These are phyloP conservation scores for Pristionchus pacificus DNA, from an alignment of 1,140 invertebrate genomes.

Conservation along the genomic window DNA sequence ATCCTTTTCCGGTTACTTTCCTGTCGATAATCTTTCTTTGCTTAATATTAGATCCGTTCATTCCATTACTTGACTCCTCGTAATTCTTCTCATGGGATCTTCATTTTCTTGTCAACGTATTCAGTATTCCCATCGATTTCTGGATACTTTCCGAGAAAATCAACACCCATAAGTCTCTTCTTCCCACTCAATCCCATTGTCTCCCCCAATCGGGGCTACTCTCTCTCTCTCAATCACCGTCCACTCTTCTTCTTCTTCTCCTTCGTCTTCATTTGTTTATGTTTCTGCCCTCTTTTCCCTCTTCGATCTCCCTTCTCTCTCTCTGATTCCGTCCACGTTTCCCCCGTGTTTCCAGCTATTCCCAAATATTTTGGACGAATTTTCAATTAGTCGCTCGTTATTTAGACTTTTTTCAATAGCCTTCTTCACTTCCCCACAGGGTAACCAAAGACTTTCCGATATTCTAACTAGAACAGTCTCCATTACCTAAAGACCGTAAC, in stretches of 20 bases:
- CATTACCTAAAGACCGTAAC: conserved; percentile 20
- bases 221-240: neutral
- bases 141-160: too few relatives aligned
- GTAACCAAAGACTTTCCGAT: conserved; percentile 15
- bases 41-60: too few relatives aligned
- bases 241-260: neutral
- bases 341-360: too few relatives aligned
- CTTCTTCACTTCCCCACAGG: conserved; percentile 9
- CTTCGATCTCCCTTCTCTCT: conserved; percentile 1
- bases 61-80: too few relatives aligned
- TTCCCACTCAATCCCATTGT: neutral
- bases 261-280: neutral
- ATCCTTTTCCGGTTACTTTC: too few relatives aligned
- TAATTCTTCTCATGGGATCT: too few relatives aligned
- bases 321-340: neutral
- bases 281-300: neutral
- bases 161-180: neutral
- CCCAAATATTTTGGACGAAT: too few relatives aligned
- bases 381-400: neutral
- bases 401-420: conserved; percentile 12
- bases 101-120: too few relatives aligned
- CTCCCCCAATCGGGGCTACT: neutral
- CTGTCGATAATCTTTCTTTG: too few relatives aligned
- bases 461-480: conserved; percentile 13
- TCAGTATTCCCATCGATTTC: too few relatives aligned